Evolutionary conservation across 2,888 invertebrate species (phyloP), one percentile per base, ranked within the genome.

Genomic region (Julus scanicus): DNA sequence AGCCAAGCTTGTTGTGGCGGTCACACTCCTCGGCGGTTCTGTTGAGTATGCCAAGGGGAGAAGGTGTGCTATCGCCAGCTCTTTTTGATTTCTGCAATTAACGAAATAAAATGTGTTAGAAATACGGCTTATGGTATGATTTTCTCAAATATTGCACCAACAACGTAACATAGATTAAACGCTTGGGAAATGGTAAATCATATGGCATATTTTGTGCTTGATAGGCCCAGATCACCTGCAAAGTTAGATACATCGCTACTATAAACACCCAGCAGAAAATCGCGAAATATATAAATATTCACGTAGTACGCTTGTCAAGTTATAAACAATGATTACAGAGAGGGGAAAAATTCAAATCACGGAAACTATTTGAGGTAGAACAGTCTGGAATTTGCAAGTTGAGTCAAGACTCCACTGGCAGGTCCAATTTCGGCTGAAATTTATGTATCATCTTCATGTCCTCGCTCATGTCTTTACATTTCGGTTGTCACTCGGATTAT

Each of bases 81-180:
- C 95, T 93, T 93, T 95, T 95, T 92, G 95, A 93, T 93, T 96
- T 96, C 93, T 96, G 97, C 94, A 96, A 71, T 71, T 63, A 63
- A 71, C 29, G 29, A 71, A 17, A 71, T 0, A 71, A 29, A n/a
- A 57, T 5, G 17, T 57, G 8, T 57, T 57, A 13, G 17, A 57
- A 53, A 29, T 29, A 29, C 29, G 29, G 29, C 29, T 29, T 29
- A 29, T 29, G 29, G 29, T 29, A 29, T 29, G 29, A 29, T 29
- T 29, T 1, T 29, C 29, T 29, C 29, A 29, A 29, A 29, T 29
- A 29, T 29, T 29, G 29, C 29, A 29, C 29, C 29, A 29, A 29
- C 29, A 29, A 29, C 29, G 29, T 29, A 29, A 29, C 29, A 29
- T 29, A 1, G 29, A 29, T 29, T 29, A 29, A 29, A 29, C 29